These are phyloP conservation scores for Chaitophorus viminalis DNA, from an alignment of 2,888 invertebrate species.

Conservation along the genomic window DNA sequence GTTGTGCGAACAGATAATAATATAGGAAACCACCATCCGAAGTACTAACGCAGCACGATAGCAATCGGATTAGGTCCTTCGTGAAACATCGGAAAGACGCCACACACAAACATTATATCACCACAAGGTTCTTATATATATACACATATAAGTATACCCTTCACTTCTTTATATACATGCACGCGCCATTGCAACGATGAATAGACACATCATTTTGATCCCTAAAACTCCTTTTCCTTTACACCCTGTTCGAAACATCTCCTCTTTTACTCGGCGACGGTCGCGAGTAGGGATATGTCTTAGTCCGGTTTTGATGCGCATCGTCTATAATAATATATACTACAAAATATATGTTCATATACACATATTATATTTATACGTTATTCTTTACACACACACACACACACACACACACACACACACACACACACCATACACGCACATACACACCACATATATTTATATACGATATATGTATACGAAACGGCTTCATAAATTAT, in stretches of 20 bases:
- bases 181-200: conserved; percentile 32
- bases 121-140: neutral
- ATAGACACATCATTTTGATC: conserved; percentile 61
- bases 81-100: neutral
- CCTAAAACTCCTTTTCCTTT: conserved; percentile 32
- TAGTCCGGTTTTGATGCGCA: conserved; percentile 41
- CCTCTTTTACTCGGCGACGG: neutral
- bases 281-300: neutral
- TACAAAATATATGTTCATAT: neutral
- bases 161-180: conserved; percentile 22
- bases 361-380: neutral
- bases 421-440: neutral
- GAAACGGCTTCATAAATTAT: conserved; percentile 50
- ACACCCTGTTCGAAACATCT: conserved; percentile 16
- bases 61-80: conserved; percentile 53
- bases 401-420: no score
- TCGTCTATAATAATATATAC: neutral
- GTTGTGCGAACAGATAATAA: no score
- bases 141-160: conserved; percentile 13
- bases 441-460: neutral
- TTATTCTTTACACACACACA: neutral
- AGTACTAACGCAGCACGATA: neutral
- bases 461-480: neutral
- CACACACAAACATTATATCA: conserved; percentile 5
- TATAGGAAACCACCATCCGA: conserved; percentile 46